A percentile compares a stretch with the other conserved stretches of the same genome.
phyloP scores from a whole-genome alignment of 2,113 vertebrate genomes.

The Craseonycteris thonglongyai region DNA sequence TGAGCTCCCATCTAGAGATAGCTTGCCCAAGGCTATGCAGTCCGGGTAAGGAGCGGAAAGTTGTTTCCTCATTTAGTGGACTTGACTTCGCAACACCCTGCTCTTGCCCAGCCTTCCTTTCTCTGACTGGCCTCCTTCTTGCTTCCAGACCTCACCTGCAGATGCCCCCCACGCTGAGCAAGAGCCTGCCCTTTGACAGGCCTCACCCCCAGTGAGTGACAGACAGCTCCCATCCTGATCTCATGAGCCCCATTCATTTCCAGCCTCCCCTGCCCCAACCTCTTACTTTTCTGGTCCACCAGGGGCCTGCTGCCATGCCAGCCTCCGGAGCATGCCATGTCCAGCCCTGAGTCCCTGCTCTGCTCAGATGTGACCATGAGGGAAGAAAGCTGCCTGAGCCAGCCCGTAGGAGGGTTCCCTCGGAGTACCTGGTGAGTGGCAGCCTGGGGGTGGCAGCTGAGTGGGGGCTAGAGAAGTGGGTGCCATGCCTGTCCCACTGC shows the following conservation, averaged over 20 bases:
- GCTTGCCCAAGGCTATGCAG: not conserved
- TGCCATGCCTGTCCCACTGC: not conserved
- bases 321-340: constrained; percentile 51
- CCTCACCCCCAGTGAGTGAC: constrained; percentile 64
- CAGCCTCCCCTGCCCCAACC: not conserved
- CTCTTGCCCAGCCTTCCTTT: not conserved
- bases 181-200: constrained; percentile 52
- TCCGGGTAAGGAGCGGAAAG: not conserved
- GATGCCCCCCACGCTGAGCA: constrained; percentile 21
- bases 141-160: constrained; percentile 50
- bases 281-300: not conserved
- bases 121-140: not conserved
- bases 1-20: not conserved
- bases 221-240: not conserved
- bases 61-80: not conserved
- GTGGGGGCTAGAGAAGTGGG: not conserved
- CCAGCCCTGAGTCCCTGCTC: constrained; percentile 47
- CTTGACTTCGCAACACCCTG: not conserved
- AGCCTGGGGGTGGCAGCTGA: not conserved
- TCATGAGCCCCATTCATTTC: not conserved
- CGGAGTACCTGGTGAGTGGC: constrained; percentile 56
- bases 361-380: constrained; percentile 60
- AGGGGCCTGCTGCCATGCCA: constrained; percentile 54
- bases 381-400: constrained; percentile 50
- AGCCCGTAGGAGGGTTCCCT: constrained; percentile 27